These are phyloP conservation scores for Labeo rohita DNA, from an alignment of 2,113 vertebrate species.

Conservation along the genomic window DNA sequence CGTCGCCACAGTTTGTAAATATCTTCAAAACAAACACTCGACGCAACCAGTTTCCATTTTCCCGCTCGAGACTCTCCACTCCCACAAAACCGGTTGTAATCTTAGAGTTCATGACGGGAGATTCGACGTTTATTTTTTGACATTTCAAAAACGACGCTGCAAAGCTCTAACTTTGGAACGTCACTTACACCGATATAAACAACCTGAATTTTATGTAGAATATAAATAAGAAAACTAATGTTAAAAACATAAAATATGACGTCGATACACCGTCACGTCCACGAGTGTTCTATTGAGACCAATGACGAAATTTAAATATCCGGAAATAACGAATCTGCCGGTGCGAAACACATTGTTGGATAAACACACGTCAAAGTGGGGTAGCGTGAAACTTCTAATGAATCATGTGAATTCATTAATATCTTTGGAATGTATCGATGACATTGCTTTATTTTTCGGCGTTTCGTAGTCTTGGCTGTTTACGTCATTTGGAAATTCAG, in stretches of 20 bases:
- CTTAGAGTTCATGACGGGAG: background rate
- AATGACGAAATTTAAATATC: conserved; percentile 26
- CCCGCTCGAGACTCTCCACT: conserved; percentile 60
- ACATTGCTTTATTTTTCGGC: background rate
- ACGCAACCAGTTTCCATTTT: conserved; percentile 55
- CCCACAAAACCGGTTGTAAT: background rate
- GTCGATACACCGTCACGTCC: too few relatives aligned
- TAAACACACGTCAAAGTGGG: conserved; percentile 1
- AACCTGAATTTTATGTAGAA: background rate
- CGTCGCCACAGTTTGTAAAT: background rate
- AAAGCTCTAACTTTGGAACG: background rate
- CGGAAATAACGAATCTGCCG: conserved; percentile 61
- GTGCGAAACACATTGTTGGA: background rate
- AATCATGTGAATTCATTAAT: background rate
- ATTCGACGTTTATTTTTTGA: background rate
- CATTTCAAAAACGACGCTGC: background rate
- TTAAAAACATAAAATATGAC: background rate
- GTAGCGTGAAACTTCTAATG: background rate
- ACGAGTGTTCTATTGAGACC: background rate
- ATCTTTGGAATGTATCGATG: background rate
- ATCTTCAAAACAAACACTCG: conserved; percentile 12
- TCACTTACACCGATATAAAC: background rate
- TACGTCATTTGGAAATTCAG: background rate
- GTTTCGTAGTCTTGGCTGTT: background rate
- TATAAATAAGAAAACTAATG: too few relatives aligned